phyloP scores from a whole-genome alignment of 2,797 vertebrate genomes.

The Iguana delicatissima region DNA sequence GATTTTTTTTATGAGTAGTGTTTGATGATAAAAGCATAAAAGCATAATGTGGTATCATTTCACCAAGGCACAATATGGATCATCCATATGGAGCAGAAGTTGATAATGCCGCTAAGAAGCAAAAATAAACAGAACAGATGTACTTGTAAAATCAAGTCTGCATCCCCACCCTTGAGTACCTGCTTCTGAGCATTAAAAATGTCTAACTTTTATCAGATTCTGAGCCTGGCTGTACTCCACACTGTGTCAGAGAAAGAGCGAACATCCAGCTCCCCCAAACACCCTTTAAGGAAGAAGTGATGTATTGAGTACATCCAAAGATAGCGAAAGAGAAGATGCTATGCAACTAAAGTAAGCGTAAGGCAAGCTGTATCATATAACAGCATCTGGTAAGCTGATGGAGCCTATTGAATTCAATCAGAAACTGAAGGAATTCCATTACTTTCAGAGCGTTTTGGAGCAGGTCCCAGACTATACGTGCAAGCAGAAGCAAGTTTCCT shows the following conservation, averaged over 20 bases:
- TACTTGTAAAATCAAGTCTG: constrained; percentile 83
- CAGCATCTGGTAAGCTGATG: constrained; percentile 37
- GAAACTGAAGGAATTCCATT: constrained; percentile 13
- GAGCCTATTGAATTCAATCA: constrained; percentile 29
- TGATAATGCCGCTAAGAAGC: constrained; percentile 82
- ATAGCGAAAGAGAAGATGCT: constrained; percentile 19
- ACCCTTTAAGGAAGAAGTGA: constrained; percentile 32
- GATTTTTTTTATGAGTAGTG: constrained; percentile 81
- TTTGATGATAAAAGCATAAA: constrained; percentile 87
- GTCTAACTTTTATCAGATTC: constrained; percentile 75
- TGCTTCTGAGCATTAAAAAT: constrained; percentile 77
- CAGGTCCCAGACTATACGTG: constrained; percentile 17
- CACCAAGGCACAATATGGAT: constrained; percentile 84
- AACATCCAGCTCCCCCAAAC: constrained; percentile 7
- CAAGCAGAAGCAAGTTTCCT: constrained; percentile 15
- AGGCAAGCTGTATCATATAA: constrained; percentile 13
- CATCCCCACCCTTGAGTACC: constrained; percentile 78
- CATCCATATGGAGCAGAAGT: constrained; percentile 85
- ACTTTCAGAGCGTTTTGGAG: constrained; percentile 16
- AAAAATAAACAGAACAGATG: constrained; percentile 87
- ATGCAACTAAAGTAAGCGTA: not conserved
- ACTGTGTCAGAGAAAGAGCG: constrained; percentile 48
- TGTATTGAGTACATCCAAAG: constrained; percentile 28
- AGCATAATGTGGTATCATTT: constrained; percentile 84
- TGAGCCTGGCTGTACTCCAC: constrained; percentile 58